Base-by-base conservation (phyloP, 2,797 vertebrate genomes). In the Sebastes itinus region DNA sequence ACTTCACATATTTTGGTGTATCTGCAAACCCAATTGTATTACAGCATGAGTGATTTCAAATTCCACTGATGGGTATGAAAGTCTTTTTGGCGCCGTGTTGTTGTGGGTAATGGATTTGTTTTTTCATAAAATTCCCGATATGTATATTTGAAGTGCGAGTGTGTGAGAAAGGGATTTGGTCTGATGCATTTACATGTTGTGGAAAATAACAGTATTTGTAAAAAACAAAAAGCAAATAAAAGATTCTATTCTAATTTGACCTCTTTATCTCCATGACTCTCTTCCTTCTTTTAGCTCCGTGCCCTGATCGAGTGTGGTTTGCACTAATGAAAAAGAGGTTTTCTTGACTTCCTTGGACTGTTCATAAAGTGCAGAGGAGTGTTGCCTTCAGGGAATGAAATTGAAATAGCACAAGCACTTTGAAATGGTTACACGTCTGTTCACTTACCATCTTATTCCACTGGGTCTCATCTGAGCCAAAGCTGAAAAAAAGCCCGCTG, bases 221-320 rank as follows among this genome's bases (percentile, higher is more conserved):
- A 90, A 85, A 81, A 77, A 76, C 4, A 87, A 69, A 80, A 82
- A 66, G 4, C 33, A 66, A 88, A 89, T 89, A 78, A 89, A 91
- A 89, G 65, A 66, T 84, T 92, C 9, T 93, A 89, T 91, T 91
- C 84, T 88, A 83, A 71, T 88, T 87, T 88, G 76, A 82, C 23
- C 20, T 77, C 3, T 58, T 30, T 30, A 5, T 71, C 20, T 75
- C 33, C 27, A 1, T 6, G 23, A 7, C 27, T 80, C 11, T 61
- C 3, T 75, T 35, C 46, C 10, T 58, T 38, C 59, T 68, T 72
- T 72, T 64, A 12, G 33, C 35, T 72, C 4, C 8, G 13, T 66
- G 58, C 22, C 38, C 58, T 55, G 20, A 64, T 78, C 3, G 32
- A 72, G 20, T 33, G 35, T 35, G 67, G 25, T 61, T 72, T 49